A percentile compares a stretch with the other conserved stretches of the same genome.
These are phyloP conservation scores for Zoanthus sansibaricus DNA, from an alignment of 92 coral and sea anemone genomes.

Conservation along the genomic window DNA sequence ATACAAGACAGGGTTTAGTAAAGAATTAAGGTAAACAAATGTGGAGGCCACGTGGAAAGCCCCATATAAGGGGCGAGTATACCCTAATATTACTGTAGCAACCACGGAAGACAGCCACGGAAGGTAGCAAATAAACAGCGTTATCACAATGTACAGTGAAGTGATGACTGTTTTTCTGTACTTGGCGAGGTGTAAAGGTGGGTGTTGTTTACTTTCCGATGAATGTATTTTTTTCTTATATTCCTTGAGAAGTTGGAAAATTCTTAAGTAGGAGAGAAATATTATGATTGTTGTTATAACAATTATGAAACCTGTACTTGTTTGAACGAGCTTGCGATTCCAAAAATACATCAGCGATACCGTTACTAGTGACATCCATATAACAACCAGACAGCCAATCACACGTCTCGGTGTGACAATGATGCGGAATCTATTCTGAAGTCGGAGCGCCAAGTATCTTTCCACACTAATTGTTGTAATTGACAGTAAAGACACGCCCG, in stretches of 20 bases:
- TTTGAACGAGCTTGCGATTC: constrained; percentile 10
- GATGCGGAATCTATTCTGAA: constrained; percentile 17
- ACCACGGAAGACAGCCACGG: constrained; percentile 45
- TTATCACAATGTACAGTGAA: constrained; percentile 27
- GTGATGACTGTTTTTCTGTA: constrained; percentile 40
- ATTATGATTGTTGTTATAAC: neutral
- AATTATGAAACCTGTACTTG: constrained; percentile 17
- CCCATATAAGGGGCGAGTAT: constrained; percentile 24
- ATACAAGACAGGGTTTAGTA: constrained; percentile 29
- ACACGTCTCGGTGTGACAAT: constrained; percentile 41
- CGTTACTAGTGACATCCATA: constrained; percentile 27
- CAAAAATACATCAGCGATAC: constrained; percentile 28
- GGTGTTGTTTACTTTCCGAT: neutral
- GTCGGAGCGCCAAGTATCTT: constrained; percentile 41
- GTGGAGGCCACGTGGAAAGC: constrained; percentile 35
- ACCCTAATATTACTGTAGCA: constrained; percentile 5
- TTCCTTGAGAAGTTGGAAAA: constrained; percentile 8
- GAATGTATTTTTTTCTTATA: constrained; percentile 6
- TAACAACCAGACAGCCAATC: constrained; percentile 23
- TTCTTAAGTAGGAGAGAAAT: constrained; percentile 25
- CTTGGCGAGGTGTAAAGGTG: neutral
- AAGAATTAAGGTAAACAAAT: constrained; percentile 26
- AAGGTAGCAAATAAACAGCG: constrained; percentile 26
- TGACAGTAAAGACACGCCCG: constrained; percentile 40
- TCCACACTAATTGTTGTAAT: constrained; percentile 41